These are phyloP conservation scores for Cheiracanthium punctorium DNA, from an alignment of 2,888 invertebrate species.

Conservation along the genomic window DNA sequence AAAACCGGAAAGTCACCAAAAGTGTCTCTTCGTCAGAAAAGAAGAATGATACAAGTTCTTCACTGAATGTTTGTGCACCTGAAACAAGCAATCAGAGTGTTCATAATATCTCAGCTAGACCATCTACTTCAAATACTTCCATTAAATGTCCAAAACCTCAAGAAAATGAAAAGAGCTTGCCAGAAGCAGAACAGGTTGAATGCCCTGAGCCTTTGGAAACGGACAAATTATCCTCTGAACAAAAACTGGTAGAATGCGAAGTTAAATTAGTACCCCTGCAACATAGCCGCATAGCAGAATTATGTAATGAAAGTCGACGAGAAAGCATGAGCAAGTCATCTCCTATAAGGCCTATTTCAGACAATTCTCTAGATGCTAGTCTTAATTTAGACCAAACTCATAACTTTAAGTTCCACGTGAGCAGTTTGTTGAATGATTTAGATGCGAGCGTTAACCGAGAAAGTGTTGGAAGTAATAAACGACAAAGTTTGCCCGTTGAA, in stretches of 20 bases:
- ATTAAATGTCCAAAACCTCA: too few relatives aligned
- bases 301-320: background rate
- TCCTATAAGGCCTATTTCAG: slow-evolving; percentile 8
- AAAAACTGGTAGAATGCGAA: background rate
- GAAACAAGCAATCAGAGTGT: too few relatives aligned
- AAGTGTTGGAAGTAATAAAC: background rate
- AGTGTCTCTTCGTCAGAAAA: too few relatives aligned
- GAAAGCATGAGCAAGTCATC: background rate
- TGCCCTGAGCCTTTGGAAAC: too few relatives aligned
- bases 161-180: too few relatives aligned
- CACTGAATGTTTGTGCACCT: too few relatives aligned
- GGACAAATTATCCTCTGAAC: background rate
- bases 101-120: too few relatives aligned
- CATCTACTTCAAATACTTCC: too few relatives aligned
- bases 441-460: slow-evolving; percentile 60
- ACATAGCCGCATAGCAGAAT: slow-evolving; percentile 1
- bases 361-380: slow-evolving; percentile 41
- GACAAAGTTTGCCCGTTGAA: slow-evolving; percentile 49
- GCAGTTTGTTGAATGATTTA: slow-evolving; percentile 66
- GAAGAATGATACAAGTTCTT: too few relatives aligned
- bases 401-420: slow-evolving; percentile 70
- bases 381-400: slow-evolving; percentile 40
- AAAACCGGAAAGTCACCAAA: background rate
- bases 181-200: too few relatives aligned
- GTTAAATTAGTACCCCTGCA: background rate